Conservation (phyloP, 2,888 invertebrate species). For the Oscheius sp. region DNA sequence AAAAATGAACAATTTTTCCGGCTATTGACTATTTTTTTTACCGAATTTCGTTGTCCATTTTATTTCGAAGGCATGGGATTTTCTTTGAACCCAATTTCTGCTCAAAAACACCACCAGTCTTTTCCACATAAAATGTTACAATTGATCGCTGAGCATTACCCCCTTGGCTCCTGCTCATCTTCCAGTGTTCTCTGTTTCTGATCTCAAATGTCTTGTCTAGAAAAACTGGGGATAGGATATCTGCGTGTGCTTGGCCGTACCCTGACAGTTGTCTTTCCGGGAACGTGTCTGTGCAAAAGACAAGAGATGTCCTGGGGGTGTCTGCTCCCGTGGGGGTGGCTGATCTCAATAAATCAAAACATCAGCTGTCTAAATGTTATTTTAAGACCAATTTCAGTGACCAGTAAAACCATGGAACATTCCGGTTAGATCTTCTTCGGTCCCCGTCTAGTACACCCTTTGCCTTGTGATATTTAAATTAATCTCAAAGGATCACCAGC, state of each 20-base stretch:
- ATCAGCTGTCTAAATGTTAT: not conserved
- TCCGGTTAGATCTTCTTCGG: not conserved
- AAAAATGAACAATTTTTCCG: too few species aligned
- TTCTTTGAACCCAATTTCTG: not conserved
- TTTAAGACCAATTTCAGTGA: not conserved
- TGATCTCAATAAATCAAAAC: not conserved
- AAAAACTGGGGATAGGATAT: too few species aligned
- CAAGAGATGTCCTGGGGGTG: not conserved
- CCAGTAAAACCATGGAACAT: constrained; percentile 9
- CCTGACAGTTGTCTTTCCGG: too few species aligned
- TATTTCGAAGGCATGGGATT: not conserved
- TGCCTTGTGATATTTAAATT: constrained; percentile 5
- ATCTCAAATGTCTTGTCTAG: not conserved
- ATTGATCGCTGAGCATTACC: not conserved
- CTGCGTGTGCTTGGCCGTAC: too few species aligned
- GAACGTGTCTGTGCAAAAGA: too few species aligned
- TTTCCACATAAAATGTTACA: not conserved
- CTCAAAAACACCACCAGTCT: not conserved
- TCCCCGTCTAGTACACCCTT: not conserved
- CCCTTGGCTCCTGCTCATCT: not conserved
- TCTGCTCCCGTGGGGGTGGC: not conserved
- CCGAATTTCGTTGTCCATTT: too few species aligned
- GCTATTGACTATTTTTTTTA: not conserved
- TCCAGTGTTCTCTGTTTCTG: not conserved
- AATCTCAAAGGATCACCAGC: not conserved